These are phyloP conservation scores for Slavum lentiscoides DNA, from an alignment of 2,888 invertebrate species.

Conservation along the genomic window DNA sequence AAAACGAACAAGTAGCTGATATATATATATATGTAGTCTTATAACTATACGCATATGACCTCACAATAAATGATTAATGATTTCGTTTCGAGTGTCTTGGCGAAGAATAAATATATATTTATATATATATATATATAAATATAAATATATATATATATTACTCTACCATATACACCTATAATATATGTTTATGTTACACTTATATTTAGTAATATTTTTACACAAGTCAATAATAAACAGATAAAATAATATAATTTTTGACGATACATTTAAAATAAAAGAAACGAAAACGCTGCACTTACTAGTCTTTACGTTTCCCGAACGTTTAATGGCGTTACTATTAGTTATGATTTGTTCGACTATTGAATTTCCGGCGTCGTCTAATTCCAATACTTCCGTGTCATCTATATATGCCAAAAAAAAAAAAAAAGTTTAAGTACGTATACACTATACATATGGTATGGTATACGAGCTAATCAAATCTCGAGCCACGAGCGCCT, in stretches of 20 bases:
- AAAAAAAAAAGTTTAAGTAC: not conserved
- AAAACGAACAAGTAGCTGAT: no score
- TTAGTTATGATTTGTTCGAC: constrained; percentile 27
- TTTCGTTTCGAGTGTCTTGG: constrained; percentile 2
- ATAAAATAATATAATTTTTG: not conserved
- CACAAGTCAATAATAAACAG: no score
- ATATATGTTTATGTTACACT: no score
- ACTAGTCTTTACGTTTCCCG: constrained; percentile 17
- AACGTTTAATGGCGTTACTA: constrained; percentile 21
- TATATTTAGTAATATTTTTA: not conserved
- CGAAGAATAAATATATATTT: not conserved
- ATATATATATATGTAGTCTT: no score
- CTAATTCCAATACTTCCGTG: constrained; percentile 35
- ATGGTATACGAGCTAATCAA: no score
- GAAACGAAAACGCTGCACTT: not conserved
- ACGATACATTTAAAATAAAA: not conserved
- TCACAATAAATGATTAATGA: not conserved
- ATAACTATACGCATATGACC: no score
- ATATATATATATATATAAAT: not conserved
- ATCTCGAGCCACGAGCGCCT: no score
- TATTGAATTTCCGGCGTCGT: constrained; percentile 30
- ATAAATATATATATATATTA: no score
- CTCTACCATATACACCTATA: no score
- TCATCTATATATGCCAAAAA: constrained; percentile 19
- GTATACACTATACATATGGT: no score